Conservation (phyloP, 1,140 invertebrate genomes). For the Vollenhovia emeryi region DNA sequence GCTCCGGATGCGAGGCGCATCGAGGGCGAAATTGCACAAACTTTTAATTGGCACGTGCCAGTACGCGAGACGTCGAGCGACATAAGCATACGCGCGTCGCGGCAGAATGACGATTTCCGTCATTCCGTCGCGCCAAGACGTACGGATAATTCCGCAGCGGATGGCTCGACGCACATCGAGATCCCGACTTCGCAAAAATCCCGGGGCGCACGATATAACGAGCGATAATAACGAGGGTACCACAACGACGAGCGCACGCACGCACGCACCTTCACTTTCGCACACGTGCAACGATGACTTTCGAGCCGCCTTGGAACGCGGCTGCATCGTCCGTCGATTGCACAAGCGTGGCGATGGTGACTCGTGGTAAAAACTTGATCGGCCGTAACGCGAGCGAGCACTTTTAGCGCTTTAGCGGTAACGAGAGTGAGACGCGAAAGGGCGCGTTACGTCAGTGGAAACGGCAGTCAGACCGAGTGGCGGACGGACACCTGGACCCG, state of each 20-base stretch:
- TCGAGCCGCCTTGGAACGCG: conserved; percentile 3
- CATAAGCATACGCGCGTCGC: conserved; percentile 2
- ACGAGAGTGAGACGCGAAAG: conserved; percentile 19
- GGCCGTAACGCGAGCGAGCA: conserved; percentile 25
- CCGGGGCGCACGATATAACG: neutral
- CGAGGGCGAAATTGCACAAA: conserved; percentile 20
- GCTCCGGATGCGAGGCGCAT: neutral
- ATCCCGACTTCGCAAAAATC: neutral
- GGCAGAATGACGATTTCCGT: conserved; percentile 2
- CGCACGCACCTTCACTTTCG: conserved; percentile 35
- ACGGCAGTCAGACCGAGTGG: neutral
- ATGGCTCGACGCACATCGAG: neutral
- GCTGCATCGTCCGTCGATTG: conserved; percentile 19
- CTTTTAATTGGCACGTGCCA: conserved; percentile 57
- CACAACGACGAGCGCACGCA: neutral
- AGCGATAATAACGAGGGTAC: too few species aligned
- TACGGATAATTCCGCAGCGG: neutral
- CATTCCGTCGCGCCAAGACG: neutral
- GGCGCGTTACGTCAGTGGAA: conserved; percentile 14
- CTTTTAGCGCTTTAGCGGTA: conserved; percentile 30
- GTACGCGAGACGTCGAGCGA: neutral
- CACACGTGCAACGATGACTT: conserved; percentile 2
- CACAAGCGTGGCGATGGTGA: neutral
- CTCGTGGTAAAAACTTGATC: conserved; percentile 23
- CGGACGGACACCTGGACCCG: neutral